A percentile compares a stretch with the other conserved stretches of the same genome.
Evolutionary conservation across 2,113 vertebrate genomes (phyloP).

Genomic region (Paratilapia polleni): DNA sequence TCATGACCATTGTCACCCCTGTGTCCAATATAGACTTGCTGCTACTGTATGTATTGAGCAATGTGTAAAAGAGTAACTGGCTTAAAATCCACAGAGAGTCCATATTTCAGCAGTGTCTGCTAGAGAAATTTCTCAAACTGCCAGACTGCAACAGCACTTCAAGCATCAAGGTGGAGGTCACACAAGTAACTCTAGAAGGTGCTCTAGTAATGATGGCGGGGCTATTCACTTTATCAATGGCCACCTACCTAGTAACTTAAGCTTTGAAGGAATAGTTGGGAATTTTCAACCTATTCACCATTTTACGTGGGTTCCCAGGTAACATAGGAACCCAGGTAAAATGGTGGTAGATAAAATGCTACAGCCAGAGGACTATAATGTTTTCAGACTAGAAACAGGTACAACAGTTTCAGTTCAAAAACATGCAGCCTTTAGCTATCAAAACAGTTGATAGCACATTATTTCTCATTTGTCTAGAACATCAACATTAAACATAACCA

Average conservation of each 20-base stretch:
- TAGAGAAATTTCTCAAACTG: slow-evolving; percentile 37
- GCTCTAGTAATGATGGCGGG: background rate
- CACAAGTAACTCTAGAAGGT: slow-evolving; percentile 4
- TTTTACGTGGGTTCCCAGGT: background rate
- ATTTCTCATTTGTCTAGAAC: background rate
- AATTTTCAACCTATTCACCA: background rate
- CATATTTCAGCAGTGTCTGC: slow-evolving; percentile 40
- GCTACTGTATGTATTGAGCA: background rate
- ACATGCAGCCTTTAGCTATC: no score
- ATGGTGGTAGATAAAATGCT: background rate
- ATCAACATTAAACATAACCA: background rate
- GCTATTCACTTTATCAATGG: background rate
- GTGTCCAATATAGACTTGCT: slow-evolving; percentile 37
- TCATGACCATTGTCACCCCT: slow-evolving; percentile 52
- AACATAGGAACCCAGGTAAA: no score
- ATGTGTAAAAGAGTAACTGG: slow-evolving; percentile 48
- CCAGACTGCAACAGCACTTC: background rate
- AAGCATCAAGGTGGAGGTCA: slow-evolving; percentile 46
- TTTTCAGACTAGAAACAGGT: background rate
- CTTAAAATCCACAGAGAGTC: slow-evolving; percentile 58
- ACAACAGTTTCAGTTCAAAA: no score
- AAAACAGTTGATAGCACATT: no score
- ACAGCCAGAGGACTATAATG: background rate
- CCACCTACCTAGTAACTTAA: background rate
- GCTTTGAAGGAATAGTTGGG: background rate